These are phyloP conservation scores for Cistogaster globosa DNA, from an alignment of 2,888 invertebrate genomes.

Conservation along the genomic window DNA sequence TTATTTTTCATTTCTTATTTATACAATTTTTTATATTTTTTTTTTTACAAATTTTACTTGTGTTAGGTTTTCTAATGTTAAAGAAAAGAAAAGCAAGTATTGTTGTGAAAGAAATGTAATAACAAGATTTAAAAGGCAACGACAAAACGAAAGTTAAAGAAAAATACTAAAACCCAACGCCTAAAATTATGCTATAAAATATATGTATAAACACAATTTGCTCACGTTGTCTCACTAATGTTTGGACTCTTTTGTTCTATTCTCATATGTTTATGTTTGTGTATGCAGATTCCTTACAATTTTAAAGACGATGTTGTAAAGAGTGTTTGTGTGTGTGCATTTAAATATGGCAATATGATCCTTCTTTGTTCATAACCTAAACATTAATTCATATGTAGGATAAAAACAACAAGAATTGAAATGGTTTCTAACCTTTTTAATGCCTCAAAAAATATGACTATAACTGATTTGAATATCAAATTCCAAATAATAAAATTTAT, in stretches of 20 bases:
- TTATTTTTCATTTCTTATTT: not conserved
- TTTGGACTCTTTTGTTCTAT: no score
- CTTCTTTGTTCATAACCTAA: no score
- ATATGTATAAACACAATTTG: not conserved
- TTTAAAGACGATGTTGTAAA: no score
- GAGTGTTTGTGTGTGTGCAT: no score
- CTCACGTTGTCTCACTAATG: no score
- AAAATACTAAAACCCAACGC: constrained; percentile 22
- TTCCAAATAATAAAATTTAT: not conserved
- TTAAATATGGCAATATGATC: no score
- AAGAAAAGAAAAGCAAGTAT: not conserved
- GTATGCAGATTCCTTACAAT: no score
- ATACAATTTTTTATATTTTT: not conserved
- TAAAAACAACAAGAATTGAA: constrained; percentile 5
- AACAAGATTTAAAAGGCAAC: constrained; percentile 38
- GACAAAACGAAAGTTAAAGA: constrained; percentile 48
- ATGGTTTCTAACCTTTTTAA: constrained; percentile 22
- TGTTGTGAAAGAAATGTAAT: not conserved
- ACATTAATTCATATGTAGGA: no score
- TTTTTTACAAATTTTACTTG: constrained; percentile 1
- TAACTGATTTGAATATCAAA: constrained; percentile 28
- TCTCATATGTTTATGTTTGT: no score
- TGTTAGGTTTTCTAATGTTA: not conserved
- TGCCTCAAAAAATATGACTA: constrained; percentile 16
- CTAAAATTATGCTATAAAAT: constrained; percentile 24